Percentiles rank a stretch among this genome's conserved stretches.
Conservation (phyloP, 2,797 vertebrate species). For the Brotula barbata region DNA sequence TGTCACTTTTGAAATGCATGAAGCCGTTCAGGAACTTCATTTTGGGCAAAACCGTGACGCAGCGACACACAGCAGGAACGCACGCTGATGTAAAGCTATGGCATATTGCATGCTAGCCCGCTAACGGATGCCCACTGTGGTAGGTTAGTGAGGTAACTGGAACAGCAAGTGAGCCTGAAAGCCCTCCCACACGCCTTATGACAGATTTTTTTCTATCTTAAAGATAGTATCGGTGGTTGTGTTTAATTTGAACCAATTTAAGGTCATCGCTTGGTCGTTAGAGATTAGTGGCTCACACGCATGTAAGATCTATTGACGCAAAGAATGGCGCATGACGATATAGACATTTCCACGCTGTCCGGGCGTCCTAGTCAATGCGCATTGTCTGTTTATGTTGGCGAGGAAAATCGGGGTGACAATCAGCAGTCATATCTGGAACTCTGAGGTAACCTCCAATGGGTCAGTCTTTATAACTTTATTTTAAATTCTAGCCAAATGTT, state of each 20-base stretch:
- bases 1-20: slow-evolving; percentile 4
- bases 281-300: slow-evolving; percentile 3
- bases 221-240: no score
- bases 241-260: background rate
- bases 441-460: no score
- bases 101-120: slow-evolving; percentile 9
- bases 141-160: slow-evolving; percentile 31
- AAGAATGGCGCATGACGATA: background rate
- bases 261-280: background rate
- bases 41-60: background rate
- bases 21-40: background rate
- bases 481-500: no score
- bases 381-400: background rate
- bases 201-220: background rate
- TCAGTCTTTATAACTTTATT: no score
- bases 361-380: background rate
- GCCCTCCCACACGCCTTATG: background rate
- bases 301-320: slow-evolving; percentile 19
- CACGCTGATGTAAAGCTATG: slow-evolving; percentile 29
- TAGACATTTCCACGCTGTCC: background rate
- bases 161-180: slow-evolving; percentile 10
- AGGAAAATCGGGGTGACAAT: background rate
- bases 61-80: slow-evolving; percentile 27
- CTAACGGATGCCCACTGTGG: slow-evolving; percentile 21
- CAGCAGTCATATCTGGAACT: background rate